Evolutionary conservation across 2,888 invertebrate genomes (phyloP), one percentile per base, ranked within the genome.

Genomic region (Parasteatoda lunata): DNA sequence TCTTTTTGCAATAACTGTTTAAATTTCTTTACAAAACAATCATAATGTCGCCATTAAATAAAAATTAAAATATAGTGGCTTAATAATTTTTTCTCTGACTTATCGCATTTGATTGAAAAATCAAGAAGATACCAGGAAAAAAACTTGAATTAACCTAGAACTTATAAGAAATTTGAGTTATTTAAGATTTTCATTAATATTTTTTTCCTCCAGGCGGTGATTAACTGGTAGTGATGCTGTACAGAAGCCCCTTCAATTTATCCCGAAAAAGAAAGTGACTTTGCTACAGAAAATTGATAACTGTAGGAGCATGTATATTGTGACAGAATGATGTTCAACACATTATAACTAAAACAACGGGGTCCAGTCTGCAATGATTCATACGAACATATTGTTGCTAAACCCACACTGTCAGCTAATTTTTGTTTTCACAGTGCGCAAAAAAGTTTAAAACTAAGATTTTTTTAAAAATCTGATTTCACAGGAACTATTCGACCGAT

Each of bases 201-300:
- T 66, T 47, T 52, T 54, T 49, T 52, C n/a, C n/a, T n/a, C n/a
- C 66, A 85, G 84, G 79, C 79, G 79, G 84, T 51, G 84, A 79
- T 75, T 79, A 76, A 79, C 66, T 75, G 84, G 84, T 85, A 85
- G 84, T 79, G 70, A 85, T 85, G 84, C 84, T 85, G 84, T 85
- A 85, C 84, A 85, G 30, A 30, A 79, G 79, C 84, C 84, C 84
- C 76, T 85, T 79, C 79, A 85, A 85, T 85, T 85, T 85, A 76
- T 85, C 84, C 79, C 79, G 79, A 30, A 30, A 30, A 30, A 30
- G n/a, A 30, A 85, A 79, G 79, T 52, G 84, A 85, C 51, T 77
- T 77, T 72, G 77, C 84, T 79, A 78, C 77, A 84, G 75, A 77
- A 79, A 79, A 79, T 77, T 80, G 80, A 72, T 80, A 72, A 68